These are phyloP conservation scores for Centropus unirufus DNA, from an alignment of 2,113 vertebrate genomes.

Conservation along the genomic window DNA sequence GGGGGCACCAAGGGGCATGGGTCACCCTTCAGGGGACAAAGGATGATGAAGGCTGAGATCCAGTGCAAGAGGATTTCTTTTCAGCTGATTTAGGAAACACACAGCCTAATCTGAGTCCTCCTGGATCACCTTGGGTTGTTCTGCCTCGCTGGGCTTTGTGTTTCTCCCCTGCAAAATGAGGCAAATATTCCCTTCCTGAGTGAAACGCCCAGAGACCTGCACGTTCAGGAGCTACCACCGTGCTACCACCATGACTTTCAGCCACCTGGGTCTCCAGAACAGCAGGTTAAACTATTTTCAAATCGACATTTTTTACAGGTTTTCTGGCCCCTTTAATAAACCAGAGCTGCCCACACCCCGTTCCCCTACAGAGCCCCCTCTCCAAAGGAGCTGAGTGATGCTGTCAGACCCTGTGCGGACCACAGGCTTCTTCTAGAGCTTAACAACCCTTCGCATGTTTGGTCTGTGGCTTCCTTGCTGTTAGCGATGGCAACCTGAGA, in stretches of 20 bases:
- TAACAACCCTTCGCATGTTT: neutral
- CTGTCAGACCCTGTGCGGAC: neutral
- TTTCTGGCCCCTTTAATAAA: neutral
- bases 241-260: neutral
- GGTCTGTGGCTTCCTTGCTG: neutral
- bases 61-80: slow-evolving; percentile 30
- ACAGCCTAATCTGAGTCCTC: neutral
- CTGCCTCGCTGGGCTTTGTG: neutral
- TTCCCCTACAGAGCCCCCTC: neutral
- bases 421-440: neutral
- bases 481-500: neutral
- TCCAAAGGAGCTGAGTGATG: neutral
- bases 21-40: neutral
- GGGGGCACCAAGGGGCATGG: neutral
- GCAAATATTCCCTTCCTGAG: neutral
- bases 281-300: neutral
- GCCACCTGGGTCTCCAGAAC: too few species aligned
- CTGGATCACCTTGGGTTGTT: neutral
- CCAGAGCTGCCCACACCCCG: neutral
- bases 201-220: neutral
- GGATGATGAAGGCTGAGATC: neutral
- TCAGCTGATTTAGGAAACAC: neutral
- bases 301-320: neutral
- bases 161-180: neutral
- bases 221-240: neutral